phyloP scores from a whole-genome alignment of 2,113 vertebrate species.

The Pedetes capensis region DNA sequence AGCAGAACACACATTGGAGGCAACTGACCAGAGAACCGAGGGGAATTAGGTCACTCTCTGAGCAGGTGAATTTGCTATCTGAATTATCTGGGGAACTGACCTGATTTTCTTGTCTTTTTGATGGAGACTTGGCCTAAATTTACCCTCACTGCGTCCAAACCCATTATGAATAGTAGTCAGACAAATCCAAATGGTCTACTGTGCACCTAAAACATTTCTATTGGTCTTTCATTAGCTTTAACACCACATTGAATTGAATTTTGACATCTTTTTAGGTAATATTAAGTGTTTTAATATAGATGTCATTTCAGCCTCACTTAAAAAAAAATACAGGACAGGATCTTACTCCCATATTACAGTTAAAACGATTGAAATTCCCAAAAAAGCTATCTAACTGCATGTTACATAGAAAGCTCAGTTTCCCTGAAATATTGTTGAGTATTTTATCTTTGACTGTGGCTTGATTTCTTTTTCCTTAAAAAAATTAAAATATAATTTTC shows the following conservation, averaged over 20 bases:
- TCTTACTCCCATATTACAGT: neutral
- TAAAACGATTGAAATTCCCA: neutral
- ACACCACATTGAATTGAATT: neutral
- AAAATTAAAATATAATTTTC: neutral
- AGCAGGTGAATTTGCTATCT: slow-evolving; percentile 8
- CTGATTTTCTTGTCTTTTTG: slow-evolving; percentile 47
- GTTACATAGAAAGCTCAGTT: neutral
- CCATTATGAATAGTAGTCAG: neutral
- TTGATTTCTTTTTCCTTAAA: neutral
- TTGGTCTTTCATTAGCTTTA: neutral
- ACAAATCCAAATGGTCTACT: neutral
- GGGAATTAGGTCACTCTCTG: slow-evolving; percentile 29
- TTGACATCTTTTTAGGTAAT: neutral
- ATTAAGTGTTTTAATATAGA: neutral
- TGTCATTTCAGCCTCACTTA: neutral
- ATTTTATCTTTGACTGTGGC: neutral
- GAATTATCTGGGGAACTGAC: slow-evolving; percentile 52
- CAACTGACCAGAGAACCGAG: neutral
- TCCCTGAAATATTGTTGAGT: neutral
- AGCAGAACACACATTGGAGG: neutral
- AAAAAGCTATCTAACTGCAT: neutral
- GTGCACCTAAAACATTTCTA: neutral
- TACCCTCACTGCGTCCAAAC: neutral
- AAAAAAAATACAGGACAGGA: neutral
- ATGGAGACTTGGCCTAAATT: slow-evolving; percentile 50